Evolutionary conservation across 1,140 invertebrate species (phyloP).

Genomic region (Psilanteris sp.): DNA sequence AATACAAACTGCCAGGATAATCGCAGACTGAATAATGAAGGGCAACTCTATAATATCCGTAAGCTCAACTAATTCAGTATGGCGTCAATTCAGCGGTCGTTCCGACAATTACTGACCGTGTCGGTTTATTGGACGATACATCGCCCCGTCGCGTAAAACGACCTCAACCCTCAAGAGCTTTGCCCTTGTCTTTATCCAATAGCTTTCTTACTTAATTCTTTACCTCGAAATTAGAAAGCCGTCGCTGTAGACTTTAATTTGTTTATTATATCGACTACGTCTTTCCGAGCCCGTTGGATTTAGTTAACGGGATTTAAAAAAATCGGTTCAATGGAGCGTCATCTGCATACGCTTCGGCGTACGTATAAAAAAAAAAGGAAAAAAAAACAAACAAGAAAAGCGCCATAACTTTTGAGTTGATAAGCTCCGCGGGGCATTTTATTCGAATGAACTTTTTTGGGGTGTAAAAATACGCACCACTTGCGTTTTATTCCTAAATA

Average conservation of each 20-base stretch:
- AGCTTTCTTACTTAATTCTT: constrained; percentile 67
- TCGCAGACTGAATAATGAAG: constrained; percentile 62
- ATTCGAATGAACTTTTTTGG: constrained; percentile 1
- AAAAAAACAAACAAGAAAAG: too few species aligned
- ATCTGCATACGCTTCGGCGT: too few species aligned
- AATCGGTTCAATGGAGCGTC: too few species aligned
- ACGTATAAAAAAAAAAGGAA: too few species aligned
- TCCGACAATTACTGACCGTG: constrained; percentile 75
- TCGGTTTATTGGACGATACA: constrained; percentile 78
- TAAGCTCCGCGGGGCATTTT: too few species aligned
- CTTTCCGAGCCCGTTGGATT: too few species aligned
- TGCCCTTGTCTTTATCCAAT: constrained; percentile 42
- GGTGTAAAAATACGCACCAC: constrained; percentile 6
- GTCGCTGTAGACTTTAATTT: too few species aligned
- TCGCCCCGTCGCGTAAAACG: constrained; percentile 69
- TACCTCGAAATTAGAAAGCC: constrained; percentile 36
- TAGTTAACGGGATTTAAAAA: too few species aligned
- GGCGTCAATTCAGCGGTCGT: constrained; percentile 73
- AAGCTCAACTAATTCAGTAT: constrained; percentile 62
- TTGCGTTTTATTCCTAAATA: constrained; percentile 53
- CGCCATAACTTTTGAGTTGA: too few species aligned
- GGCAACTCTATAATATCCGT: constrained; percentile 44
- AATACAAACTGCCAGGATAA: constrained; percentile 57
- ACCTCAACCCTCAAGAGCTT: constrained; percentile 63
- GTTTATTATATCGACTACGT: too few species aligned